Evolutionary conservation across 1,140 invertebrate species (phyloP).

Genomic region (Lasioglossum baleicum): DNA sequence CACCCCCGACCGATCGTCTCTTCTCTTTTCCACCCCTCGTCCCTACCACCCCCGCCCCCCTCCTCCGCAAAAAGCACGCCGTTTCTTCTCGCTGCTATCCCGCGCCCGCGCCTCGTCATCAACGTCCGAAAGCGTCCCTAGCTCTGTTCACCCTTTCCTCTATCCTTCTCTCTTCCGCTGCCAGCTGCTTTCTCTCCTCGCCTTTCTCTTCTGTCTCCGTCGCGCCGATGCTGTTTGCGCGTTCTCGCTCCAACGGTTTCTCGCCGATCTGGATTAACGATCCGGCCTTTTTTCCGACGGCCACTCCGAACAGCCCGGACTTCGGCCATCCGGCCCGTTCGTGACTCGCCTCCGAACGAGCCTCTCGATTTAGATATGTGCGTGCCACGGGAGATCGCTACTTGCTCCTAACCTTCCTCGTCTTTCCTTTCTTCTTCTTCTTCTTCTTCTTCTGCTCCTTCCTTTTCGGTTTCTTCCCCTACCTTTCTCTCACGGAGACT

Average conservation of each 20-base stretch:
- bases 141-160: not conserved
- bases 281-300: slow-evolving; percentile 53
- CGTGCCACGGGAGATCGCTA: slow-evolving; percentile 5
- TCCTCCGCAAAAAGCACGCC: not conserved
- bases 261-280: slow-evolving; percentile 64
- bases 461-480: not conserved
- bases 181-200: not conserved
- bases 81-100: slow-evolving; percentile 2
- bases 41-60: not conserved
- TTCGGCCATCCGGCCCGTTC: slow-evolving; percentile 55
- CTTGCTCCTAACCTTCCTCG: not conserved
- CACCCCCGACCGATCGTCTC: too few relatives aligned
- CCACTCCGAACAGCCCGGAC: slow-evolving; percentile 43
- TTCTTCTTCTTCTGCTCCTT: not conserved
- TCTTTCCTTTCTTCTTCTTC: not conserved
- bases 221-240: not conserved
- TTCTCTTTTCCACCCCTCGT: not conserved
- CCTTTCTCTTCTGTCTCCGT: slow-evolving; percentile 7
- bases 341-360: slow-evolving; percentile 56
- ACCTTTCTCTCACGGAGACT: too few relatives aligned
- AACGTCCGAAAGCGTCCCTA: slow-evolving; percentile 26
- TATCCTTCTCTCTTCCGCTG: not conserved
- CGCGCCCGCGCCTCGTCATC: slow-evolving; percentile 13
- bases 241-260: slow-evolving; percentile 29
- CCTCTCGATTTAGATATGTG: slow-evolving; percentile 40